Evolutionary conservation across 2,797 vertebrate species (phyloP), one percentile per base, ranked within the genome.

Genomic region (Threskiornis aethiopicus): DNA sequence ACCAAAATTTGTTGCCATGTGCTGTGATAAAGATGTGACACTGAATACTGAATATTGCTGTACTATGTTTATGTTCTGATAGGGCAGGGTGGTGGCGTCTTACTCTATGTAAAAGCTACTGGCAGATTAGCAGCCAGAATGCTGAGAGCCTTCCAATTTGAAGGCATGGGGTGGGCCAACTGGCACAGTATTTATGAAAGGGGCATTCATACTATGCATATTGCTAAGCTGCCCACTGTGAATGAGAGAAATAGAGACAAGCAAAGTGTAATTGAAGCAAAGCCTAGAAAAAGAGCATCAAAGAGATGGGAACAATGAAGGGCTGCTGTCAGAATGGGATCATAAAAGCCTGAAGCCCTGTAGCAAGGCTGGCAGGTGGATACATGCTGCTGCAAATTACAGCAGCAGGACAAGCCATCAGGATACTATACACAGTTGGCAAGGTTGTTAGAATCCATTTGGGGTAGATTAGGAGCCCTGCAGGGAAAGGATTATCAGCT

Each of bases 281-380:
- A 81, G 86, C 75, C 75, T 93, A 89, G 78, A 80, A 96, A 97
- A 96, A 85, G 84, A 87, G 29, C 93, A 94, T 96, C 84, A 93
- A 80, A 95, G 84, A 87, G 39, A 78, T 5, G 35, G 64, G 41
- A 90, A 92, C 81, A 96, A 93, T 62, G 92, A 90, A 46, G 57
- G 20, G 13, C 47, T 5, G 16, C 59, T 93, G 75, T 94, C 71
- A 71, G 85, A 91, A 91, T 57, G 49, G 73, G 70, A 91, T 90
- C 70, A 71, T 66, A 67, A 94, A 94, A 77, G 41, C 55, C 85
- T 81, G 75, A 90, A 97, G 87, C 92, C 90, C 81, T 95, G 42
- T 87, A 92, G 89, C 93, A 94, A 93, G 52, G 41, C 81, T 95
- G 89, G 89, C 89, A 95, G 93, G 87, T 85, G 78, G 80, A 94